Base-by-base conservation (phyloP, 1,140 invertebrate genomes). In the Euwallacea fornicatus region DNA sequence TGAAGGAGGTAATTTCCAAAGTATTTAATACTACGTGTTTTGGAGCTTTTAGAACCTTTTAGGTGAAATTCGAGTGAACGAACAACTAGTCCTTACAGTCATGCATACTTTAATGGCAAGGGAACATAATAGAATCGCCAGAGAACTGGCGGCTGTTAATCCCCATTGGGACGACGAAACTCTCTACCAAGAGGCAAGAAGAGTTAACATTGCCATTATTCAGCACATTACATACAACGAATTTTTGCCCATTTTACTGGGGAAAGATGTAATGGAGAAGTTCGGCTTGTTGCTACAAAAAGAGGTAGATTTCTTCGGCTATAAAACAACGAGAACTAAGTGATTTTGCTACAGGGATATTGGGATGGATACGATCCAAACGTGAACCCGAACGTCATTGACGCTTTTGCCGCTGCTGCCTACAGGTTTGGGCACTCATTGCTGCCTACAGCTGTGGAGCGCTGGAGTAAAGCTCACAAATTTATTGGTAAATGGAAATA, bases 141-240 rank as follows among this genome's bases (percentile, higher is more conserved):
- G 88, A 61, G 90, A 84, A 21, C 81, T 97, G 43, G 85, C 88
- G 0, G 84, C 87, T 60, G 86, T 97, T 8, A 98, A 98, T 83
- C 93, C 94, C 2, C 94, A 97, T 78, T 97, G 95, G 95, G 92
- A 96, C 78, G 95, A 98, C 78, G 95, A 98, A 83, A 96, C 89
- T 0, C 79, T 98, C 0, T 99, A 92, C 85, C 95, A 98, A 85
- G 96, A 98, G 84, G 83, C 94, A 0, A 85, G 95, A 72, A 86
- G 94, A 54, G 95, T 98, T 76, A 89, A 93, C 59, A 93, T 95
- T 59, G 96, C 95, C 3, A 88, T 93, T 80, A 90, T 96, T 60
- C 95, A 98, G 81, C 95, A 98, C 76, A 92, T 98, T 53, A 96
- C 94, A 0, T 98, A 91, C 82, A 96, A 95, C 78, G 95, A 98